Percentiles rank a stretch among this genome's conserved stretches.
Conservation (phyloP, 2,797 vertebrate species). For the Notolabrus celidotus region DNA sequence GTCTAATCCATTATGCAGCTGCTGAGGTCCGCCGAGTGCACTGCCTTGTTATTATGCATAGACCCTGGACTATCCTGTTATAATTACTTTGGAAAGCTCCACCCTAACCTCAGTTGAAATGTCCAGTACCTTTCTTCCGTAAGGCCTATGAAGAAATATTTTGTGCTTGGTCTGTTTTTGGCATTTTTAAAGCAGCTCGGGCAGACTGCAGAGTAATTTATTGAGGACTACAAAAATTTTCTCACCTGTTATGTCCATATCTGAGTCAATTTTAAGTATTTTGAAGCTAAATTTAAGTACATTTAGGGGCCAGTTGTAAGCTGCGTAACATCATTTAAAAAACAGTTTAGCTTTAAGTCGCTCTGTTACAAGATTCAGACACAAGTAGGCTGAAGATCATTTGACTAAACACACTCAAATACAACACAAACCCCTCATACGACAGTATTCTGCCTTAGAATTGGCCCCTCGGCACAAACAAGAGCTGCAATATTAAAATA, state of each 20-base stretch:
- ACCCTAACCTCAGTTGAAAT: constrained; percentile 35
- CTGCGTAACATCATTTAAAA: too few relatives aligned
- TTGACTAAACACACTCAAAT: too few relatives aligned
- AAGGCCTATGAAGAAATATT: not conserved
- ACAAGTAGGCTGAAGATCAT: too few relatives aligned
- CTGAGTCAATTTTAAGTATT: not conserved
- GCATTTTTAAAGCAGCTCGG: not conserved
- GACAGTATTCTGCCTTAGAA: too few relatives aligned
- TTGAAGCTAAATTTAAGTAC: too few relatives aligned
- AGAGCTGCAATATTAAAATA: too few relatives aligned
- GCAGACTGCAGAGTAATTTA: not conserved
- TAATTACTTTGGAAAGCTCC: constrained; percentile 80
- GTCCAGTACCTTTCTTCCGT: constrained; percentile 22
- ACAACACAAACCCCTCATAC: too few relatives aligned
- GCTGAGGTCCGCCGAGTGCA: constrained; percentile 60
- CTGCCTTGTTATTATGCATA: constrained; percentile 80
- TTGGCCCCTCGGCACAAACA: too few relatives aligned
- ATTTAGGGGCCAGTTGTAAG: too few relatives aligned
- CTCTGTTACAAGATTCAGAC: too few relatives aligned
- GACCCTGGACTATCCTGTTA: constrained; percentile 63
- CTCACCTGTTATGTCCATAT: not conserved
- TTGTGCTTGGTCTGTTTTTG: constrained; percentile 1
- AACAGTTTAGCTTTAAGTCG: too few relatives aligned
- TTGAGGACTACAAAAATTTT: not conserved
- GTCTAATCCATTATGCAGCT: constrained; percentile 83